Evolutionary conservation across 2,113 vertebrate genomes (phyloP).

Genomic region (Polypterus senegalus): DNA sequence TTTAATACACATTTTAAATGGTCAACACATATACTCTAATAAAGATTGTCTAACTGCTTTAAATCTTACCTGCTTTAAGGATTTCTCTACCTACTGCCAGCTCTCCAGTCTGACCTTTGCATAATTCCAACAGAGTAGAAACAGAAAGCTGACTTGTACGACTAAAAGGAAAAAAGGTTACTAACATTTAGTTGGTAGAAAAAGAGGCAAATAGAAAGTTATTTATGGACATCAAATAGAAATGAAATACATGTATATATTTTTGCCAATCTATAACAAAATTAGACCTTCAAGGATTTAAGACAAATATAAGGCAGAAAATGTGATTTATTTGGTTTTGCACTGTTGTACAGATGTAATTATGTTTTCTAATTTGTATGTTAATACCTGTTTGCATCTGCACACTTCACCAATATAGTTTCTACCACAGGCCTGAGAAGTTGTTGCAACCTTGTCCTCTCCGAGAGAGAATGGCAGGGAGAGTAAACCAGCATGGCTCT

Average conservation of each 20-base stretch:
- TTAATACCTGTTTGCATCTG: conserved; percentile 72
- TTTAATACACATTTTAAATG: not conserved
- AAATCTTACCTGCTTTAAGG: conserved; percentile 69
- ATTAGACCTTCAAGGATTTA: no score
- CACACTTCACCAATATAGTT: conserved; percentile 77
- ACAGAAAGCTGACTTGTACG: conserved; percentile 81
- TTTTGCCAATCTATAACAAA: no score
- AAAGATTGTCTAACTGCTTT: not conserved
- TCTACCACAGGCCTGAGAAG: conserved; percentile 77
- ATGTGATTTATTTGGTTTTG: no score
- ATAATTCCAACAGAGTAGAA: conserved; percentile 72
- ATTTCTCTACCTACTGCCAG: conserved; percentile 79
- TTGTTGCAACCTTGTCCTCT: conserved; percentile 65
- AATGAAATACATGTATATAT: no score
- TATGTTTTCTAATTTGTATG: no score
- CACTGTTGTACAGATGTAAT: no score
- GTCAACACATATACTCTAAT: not conserved
- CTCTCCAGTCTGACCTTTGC: conserved; percentile 77
- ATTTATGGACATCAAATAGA: no score
- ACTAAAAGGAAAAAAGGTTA: conserved; percentile 34
- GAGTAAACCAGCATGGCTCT: conserved; percentile 84
- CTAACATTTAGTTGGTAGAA: no score
- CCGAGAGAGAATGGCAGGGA: conserved; percentile 62
- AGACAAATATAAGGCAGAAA: no score
- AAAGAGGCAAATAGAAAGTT: no score